phyloP scores from a whole-genome alignment of 2,888 invertebrate species.

The Eudemis profundana region DNA sequence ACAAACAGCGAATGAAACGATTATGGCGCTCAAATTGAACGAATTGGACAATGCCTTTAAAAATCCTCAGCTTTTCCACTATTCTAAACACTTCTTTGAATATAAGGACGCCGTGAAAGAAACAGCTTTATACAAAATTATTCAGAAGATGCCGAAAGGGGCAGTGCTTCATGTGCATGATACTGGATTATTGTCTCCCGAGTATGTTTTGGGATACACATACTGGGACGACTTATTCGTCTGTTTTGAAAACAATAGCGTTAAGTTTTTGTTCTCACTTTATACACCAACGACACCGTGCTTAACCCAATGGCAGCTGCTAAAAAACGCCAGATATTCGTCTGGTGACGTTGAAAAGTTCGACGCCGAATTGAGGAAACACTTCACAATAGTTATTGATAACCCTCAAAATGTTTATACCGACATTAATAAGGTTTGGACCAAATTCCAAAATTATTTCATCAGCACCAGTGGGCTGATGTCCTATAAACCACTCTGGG shows the following conservation, averaged over 20 bases:
- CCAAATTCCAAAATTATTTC: constrained; percentile 84
- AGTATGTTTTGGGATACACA: constrained; percentile 87
- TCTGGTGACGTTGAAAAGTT: constrained; percentile 79
- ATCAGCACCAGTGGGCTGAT: constrained; percentile 79
- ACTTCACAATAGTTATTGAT: constrained; percentile 84
- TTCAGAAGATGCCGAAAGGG: constrained; percentile 91
- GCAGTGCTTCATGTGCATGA: constrained; percentile 89
- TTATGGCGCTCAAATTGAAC: constrained; percentile 84
- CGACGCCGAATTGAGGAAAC: constrained; percentile 79
- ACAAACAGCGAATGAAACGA: constrained; percentile 81
- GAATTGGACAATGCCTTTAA: constrained; percentile 80
- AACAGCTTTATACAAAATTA: constrained; percentile 87
- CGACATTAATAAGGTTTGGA: constrained; percentile 87
- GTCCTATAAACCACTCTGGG: constrained; percentile 87
- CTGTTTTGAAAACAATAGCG: constrained; percentile 66
- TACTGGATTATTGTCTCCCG: constrained; percentile 85
- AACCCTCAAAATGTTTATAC: constrained; percentile 76
- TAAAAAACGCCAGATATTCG: constrained; percentile 77
- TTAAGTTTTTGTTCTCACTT: constrained; percentile 66
- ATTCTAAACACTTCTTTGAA: constrained; percentile 88
- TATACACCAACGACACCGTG: constrained; percentile 57
- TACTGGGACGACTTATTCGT: constrained; percentile 86
- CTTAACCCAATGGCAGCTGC: constrained; percentile 75
- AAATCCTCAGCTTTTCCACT: constrained; percentile 82
- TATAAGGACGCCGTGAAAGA: constrained; percentile 85